phyloP scores from a whole-genome alignment of 2,888 invertebrate genomes.

The Synergus itoensis region DNA sequence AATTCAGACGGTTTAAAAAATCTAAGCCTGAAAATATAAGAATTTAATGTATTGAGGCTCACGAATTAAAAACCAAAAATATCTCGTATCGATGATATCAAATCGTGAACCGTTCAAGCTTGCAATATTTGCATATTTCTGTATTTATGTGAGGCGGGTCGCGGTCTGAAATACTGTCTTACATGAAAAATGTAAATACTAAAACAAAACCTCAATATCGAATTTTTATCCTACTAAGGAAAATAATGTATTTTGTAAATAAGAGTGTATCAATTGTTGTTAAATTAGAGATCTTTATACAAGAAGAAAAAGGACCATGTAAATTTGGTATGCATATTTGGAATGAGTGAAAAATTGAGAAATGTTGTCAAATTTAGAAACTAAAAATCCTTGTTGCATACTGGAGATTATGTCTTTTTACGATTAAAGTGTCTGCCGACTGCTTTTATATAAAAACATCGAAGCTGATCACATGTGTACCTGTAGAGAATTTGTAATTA shows the following conservation, averaged over 20 bases:
- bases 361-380: not conserved
- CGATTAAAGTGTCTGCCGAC: conserved; percentile 1
- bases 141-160: no score
- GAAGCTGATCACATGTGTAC: conserved; percentile 3
- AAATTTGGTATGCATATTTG: not conserved
- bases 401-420: conserved; percentile 12
- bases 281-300: conserved; percentile 34
- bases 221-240: conserved; percentile 16
- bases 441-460: conserved; percentile 36
- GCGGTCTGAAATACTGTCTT: no score
- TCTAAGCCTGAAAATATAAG: not conserved
- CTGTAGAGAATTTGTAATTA: conserved; percentile 25
- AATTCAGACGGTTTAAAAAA: not conserved
- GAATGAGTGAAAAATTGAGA: not conserved
- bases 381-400: not conserved
- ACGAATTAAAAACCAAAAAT: no score
- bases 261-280: conserved; percentile 31
- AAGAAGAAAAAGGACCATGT: conserved; percentile 13
- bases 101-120: no score
- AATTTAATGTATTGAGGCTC: not conserved
- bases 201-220: not conserved
- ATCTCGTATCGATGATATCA: no score
- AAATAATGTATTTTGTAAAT: conserved; percentile 19
- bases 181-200: not conserved
- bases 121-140: no score